phyloP scores from a whole-genome alignment of 2,797 vertebrate species.

The Silurus aristotelis region DNA sequence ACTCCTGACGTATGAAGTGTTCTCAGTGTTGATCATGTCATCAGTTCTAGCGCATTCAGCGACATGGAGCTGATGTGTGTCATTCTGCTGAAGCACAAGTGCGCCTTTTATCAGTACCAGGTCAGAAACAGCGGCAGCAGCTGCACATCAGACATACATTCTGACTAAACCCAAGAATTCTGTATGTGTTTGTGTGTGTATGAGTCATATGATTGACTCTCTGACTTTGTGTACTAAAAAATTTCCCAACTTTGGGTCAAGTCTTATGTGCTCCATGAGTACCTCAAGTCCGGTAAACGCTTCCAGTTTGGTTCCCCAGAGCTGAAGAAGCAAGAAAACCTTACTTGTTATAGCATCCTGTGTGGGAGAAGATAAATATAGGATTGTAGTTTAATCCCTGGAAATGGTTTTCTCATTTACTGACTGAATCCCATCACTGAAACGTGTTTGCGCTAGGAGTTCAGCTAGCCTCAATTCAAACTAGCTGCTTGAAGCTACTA shows the following conservation, averaged over 20 bases:
- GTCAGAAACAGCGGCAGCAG: no score
- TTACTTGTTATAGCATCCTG: not conserved
- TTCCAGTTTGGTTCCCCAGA: not conserved
- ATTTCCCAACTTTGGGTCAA: not conserved
- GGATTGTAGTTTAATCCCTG: not conserved
- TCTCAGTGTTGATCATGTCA: not conserved
- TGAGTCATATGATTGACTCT: not conserved
- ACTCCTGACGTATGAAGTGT: not conserved
- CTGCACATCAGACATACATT: no score
- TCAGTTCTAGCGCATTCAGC: no score
- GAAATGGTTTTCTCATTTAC: not conserved
- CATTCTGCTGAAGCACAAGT: not conserved
- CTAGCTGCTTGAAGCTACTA: not conserved
- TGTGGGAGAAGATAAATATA: not conserved
- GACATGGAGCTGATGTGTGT: not conserved
- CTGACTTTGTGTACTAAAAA: not conserved
- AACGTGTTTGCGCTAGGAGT: not conserved
- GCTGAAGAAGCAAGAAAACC: constrained; percentile 1
- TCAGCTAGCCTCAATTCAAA: not conserved
- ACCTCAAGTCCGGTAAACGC: not conserved
- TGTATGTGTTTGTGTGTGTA: not conserved
- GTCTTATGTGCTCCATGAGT: not conserved
- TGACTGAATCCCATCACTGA: not conserved
- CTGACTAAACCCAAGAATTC: no score
- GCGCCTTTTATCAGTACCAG: not conserved